Evolutionary conservation across 2,888 invertebrate species (phyloP), one percentile per base, ranked within the genome.

Genomic region (Frankliniella intonsa): DNA sequence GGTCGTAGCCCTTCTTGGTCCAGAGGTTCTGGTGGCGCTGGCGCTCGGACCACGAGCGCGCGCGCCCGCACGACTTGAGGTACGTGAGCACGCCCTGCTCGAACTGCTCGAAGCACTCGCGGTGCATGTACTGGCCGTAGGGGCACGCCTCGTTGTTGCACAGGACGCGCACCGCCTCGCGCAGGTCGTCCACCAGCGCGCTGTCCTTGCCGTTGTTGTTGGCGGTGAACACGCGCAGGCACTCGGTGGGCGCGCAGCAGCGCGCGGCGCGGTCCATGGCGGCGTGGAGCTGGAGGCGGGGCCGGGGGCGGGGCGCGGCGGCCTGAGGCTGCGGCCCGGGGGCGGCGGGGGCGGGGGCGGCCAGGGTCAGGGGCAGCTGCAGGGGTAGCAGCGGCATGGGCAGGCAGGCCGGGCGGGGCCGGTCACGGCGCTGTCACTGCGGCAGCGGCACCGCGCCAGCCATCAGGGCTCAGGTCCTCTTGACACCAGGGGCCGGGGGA

Each of bases 1-100:
- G 89, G 89, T 98, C 98, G 90, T 98, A 98, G 82, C 98, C 98
- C 88, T 97, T 97, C 89, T 98, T 98, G 82, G 97, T 97, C 98
- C 98, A 98, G 83, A 98, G 89, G 89, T 98, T 98, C 89, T 98
- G 97, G 86, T 94, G 93, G 50, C 97, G 92, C 88, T 98, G 98
- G 83, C 97, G 92, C 88, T 98, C 97, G 65, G 97, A 97, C 98
- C 98, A 98, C 85, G 95, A 95, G 38, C 97, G 91, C 7, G 97
- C 97, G 62, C 97, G 90, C 81, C 97, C 97, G 89, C 96, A 96
- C 62, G 95, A 94, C 88, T 97, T 95, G 83, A 98, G 90, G 87
- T 95, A 96, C 82, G 94, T 93, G 85, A 98, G 90, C 83, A 98
- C 95, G 65, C 94, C 92, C 88, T 93, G 93, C 89, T 98, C 97